These are phyloP conservation scores for Cylloceria caligata DNA, from an alignment of 2,888 invertebrate species.

Conservation along the genomic window DNA sequence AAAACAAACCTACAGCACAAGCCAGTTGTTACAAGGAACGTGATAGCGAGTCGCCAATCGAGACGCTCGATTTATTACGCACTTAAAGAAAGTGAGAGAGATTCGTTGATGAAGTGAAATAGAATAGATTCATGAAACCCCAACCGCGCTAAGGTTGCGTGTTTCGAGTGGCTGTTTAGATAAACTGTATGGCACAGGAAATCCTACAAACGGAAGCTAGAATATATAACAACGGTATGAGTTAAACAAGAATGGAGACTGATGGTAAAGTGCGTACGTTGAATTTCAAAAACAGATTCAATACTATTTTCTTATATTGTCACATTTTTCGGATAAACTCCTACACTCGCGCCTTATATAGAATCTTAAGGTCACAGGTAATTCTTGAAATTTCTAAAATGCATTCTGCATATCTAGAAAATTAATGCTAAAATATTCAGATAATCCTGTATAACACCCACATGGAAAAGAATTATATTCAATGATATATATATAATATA, in stretches of 20 bases:
- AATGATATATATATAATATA: too few species aligned
- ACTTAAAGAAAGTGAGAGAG: constrained; percentile 47
- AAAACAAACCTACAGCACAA: constrained; percentile 26
- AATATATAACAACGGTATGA: background rate
- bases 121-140: constrained; percentile 24
- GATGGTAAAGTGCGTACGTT: background rate
- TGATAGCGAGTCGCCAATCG: constrained; percentile 26
- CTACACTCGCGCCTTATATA: background rate
- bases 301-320: background rate
- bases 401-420: background rate
- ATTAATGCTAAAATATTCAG: background rate
- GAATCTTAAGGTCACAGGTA: background rate
- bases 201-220: constrained; percentile 24
- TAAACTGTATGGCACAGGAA: constrained; percentile 27
- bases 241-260: constrained; percentile 1
- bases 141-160: constrained; percentile 28
- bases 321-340: constrained; percentile 5
- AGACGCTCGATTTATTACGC: constrained; percentile 49
- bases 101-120: constrained; percentile 45
- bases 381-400: background rate
- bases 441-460: background rate
- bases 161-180: constrained; percentile 54
- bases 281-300: constrained; percentile 36
- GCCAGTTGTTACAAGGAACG: constrained; percentile 21
- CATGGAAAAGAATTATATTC: too few species aligned